Conservation (phyloP, 2,888 invertebrate species). For the Luperina testacea region DNA sequence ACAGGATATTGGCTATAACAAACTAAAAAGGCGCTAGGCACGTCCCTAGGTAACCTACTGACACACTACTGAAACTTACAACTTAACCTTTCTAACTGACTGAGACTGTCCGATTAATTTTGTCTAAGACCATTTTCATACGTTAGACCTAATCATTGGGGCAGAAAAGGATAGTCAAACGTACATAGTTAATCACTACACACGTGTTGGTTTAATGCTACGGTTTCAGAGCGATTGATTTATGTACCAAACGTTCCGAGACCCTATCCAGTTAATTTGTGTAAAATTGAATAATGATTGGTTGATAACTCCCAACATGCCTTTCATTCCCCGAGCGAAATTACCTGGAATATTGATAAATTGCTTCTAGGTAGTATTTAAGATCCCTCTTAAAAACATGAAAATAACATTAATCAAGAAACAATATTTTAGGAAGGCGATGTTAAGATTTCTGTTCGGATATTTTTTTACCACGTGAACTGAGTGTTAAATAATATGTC, state of each 20-base stretch:
- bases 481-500: constrained; percentile 33
- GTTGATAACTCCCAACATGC: constrained; percentile 71
- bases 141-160: constrained; percentile 39
- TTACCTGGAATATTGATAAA: constrained; percentile 67
- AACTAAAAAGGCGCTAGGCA: constrained; percentile 78
- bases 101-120: constrained; percentile 9
- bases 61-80: constrained; percentile 68
- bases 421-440: constrained; percentile 38
- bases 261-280: constrained; percentile 75
- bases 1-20: constrained; percentile 82
- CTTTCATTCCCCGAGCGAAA: constrained; percentile 64
- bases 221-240: constrained; percentile 68
- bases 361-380: constrained; percentile 52
- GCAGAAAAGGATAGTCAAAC: constrained; percentile 49
- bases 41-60: constrained; percentile 78
- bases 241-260: constrained; percentile 69
- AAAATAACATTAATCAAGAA: constrained; percentile 45
- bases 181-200: constrained; percentile 58
- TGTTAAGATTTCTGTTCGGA: constrained; percentile 27
- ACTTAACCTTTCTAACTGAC: constrained; percentile 15
- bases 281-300: constrained; percentile 79
- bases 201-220: constrained; percentile 66
- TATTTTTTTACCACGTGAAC: constrained; percentile 13
- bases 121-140: background rate
- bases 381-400: constrained; percentile 28